phyloP scores from a whole-genome alignment of 2,113 vertebrate species.

The Suncus etruscus region DNA sequence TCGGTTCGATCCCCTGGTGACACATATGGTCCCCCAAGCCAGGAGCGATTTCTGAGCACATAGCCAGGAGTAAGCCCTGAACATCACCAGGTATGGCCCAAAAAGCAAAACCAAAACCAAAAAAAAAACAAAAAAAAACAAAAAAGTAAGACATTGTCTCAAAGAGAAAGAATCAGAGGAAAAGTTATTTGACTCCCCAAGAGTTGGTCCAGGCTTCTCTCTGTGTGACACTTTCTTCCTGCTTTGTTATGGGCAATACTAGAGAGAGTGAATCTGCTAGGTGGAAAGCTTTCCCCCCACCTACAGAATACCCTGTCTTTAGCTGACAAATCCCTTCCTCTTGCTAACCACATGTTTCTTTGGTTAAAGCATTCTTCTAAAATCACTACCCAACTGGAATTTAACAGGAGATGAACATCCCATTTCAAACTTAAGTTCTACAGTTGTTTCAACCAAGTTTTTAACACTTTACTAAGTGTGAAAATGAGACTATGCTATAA shows the following conservation, averaged over 20 bases:
- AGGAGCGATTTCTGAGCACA: no score
- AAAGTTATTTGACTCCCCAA: not conserved
- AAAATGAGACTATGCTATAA: conserved; percentile 30
- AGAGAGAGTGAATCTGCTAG: not conserved
- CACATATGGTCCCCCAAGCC: no score
- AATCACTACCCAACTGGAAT: not conserved
- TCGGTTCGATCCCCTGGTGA: no score
- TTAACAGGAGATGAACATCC: not conserved
- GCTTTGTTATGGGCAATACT: not conserved
- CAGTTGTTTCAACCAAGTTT: not conserved
- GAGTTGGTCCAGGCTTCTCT: not conserved
- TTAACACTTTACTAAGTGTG: not conserved
- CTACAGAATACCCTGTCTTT: not conserved
- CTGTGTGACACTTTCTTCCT: not conserved
- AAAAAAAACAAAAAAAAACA: no score
- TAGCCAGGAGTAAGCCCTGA: no score
- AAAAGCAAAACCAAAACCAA: no score
- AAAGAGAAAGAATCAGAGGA: not conserved
- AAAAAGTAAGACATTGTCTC: not conserved
- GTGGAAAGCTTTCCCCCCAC: no score
- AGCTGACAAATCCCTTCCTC: not conserved
- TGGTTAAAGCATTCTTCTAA: not conserved
- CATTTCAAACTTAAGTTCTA: not conserved
- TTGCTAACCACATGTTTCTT: not conserved
- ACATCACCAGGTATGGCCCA: no score